These are phyloP conservation scores for Etheostoma cragini DNA, from an alignment of 2,113 vertebrate genomes.

Conservation along the genomic window DNA sequence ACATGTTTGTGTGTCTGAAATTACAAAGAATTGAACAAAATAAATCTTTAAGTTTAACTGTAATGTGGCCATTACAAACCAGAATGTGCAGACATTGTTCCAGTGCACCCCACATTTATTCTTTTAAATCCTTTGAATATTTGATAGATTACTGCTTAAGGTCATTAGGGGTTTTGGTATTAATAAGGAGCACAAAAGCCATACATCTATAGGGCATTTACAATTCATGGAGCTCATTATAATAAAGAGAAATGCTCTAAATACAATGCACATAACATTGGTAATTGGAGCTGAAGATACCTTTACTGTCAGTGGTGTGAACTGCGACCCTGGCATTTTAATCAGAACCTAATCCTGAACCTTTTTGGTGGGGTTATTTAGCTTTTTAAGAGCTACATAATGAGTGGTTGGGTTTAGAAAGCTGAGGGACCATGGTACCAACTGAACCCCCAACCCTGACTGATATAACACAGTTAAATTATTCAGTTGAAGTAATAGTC, in stretches of 20 bases:
- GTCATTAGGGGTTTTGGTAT: slow-evolving; percentile 37
- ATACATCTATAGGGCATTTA: slow-evolving; percentile 36
- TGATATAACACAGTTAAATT: slow-evolving; percentile 82
- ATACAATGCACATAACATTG: slow-evolving; percentile 47
- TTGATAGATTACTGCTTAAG: slow-evolving; percentile 44
- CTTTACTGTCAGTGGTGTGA: slow-evolving; percentile 65
- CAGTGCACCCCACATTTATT: neutral
- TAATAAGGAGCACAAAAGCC: slow-evolving; percentile 66
- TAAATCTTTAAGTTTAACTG: neutral
- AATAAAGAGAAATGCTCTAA: slow-evolving; percentile 51
- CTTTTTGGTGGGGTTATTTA: slow-evolving; percentile 59
- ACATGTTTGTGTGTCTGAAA: neutral
- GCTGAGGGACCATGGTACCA: slow-evolving; percentile 69
- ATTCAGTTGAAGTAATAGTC: slow-evolving; percentile 85
- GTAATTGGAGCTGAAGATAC: slow-evolving; percentile 73
- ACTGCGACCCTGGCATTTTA: slow-evolving; percentile 71
- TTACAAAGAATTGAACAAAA: neutral
- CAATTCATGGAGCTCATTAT: slow-evolving; percentile 54
- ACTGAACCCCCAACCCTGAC: slow-evolving; percentile 71
- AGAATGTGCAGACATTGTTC: neutral
- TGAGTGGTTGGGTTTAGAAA: slow-evolving; percentile 77
- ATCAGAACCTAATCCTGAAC: slow-evolving; percentile 63
- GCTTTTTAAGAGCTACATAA: slow-evolving; percentile 68
- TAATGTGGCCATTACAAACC: neutral
- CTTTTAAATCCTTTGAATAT: slow-evolving; percentile 43